A percentile compares a stretch with the other conserved stretches of the same genome.
Evolutionary conservation across 2,888 invertebrate genomes (phyloP).

Genomic region (Apodemia zela): DNA sequence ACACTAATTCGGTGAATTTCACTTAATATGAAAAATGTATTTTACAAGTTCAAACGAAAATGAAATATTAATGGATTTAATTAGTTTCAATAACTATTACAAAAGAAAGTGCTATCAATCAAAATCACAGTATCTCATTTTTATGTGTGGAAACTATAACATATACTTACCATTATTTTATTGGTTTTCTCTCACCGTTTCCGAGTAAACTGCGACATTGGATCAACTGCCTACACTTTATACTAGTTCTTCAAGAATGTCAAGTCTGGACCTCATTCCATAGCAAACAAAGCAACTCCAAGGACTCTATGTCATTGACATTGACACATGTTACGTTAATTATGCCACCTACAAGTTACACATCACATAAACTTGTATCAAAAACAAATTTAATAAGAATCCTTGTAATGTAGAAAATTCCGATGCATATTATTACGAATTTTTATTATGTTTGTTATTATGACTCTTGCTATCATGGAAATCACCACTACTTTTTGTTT

Average conservation of each 20-base stretch:
- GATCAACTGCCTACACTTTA: slow-evolving; percentile 63
- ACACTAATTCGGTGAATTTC: no score
- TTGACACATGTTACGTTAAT: slow-evolving; percentile 41
- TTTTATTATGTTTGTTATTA: not conserved
- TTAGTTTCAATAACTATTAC: no score
- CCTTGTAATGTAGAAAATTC: no score
- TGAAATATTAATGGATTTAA: no score
- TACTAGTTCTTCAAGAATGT: slow-evolving; percentile 72
- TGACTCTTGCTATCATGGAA: not conserved
- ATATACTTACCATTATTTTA: slow-evolving; percentile 61
- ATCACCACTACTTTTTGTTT: not conserved
- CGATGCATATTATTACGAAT: not conserved
- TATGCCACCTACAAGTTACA: slow-evolving; percentile 38
- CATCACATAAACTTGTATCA: not conserved
- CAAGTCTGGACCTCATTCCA: slow-evolving; percentile 74
- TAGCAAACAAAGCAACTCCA: slow-evolving; percentile 53
- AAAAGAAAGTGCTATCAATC: not conserved
- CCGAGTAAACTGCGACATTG: slow-evolving; percentile 55
- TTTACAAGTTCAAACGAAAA: no score
- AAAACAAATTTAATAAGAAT: not conserved
- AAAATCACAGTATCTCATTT: not conserved
- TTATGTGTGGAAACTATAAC: not conserved
- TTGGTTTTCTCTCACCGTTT: slow-evolving; percentile 51
- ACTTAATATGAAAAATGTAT: no score
- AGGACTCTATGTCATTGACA: slow-evolving; percentile 58